Evolutionary conservation across 2,797 vertebrate species (phyloP).

Genomic region (Aldrovandia affinis): DNA sequence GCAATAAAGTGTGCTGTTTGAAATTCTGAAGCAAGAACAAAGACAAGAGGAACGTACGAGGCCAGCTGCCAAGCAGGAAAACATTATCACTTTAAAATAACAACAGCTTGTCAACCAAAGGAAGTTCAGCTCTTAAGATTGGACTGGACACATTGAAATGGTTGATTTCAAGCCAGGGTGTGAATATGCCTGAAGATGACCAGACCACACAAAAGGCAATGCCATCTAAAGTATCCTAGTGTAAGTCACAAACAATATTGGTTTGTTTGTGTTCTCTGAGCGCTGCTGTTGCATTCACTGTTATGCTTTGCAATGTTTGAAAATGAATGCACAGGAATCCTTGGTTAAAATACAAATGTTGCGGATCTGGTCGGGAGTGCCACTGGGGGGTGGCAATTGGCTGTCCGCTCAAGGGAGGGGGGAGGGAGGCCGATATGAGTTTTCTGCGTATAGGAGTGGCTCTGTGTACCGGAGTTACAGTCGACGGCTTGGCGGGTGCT

Average conservation of each 20-base stretch:
- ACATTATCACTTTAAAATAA: neutral
- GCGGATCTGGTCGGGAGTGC: too few relatives aligned
- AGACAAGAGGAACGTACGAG: neutral
- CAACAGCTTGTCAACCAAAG: neutral
- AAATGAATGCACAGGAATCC: too few relatives aligned
- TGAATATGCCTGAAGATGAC: neutral
- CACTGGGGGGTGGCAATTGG: too few relatives aligned
- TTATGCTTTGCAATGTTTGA: neutral
- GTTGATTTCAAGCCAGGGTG: neutral
- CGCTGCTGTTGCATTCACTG: neutral
- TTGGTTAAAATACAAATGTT: too few relatives aligned
- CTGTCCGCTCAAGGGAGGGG: too few relatives aligned
- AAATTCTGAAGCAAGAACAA: neutral
- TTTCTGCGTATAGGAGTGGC: too few relatives aligned
- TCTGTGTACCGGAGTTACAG: too few relatives aligned
- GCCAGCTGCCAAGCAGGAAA: constrained; percentile 6
- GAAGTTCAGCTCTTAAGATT: constrained; percentile 12
- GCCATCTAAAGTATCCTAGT: neutral
- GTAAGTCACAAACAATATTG: neutral
- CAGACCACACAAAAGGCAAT: neutral
- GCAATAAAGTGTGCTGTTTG: neutral
- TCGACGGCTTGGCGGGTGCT: too few relatives aligned
- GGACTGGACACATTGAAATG: neutral
- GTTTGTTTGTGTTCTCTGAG: neutral
- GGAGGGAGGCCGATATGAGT: too few relatives aligned